A percentile compares a stretch with the other conserved stretches of the same genome.
Evolutionary conservation across 2,797 vertebrate genomes (phyloP).

Genomic region (Poeciliopsis paucimaculata): DNA sequence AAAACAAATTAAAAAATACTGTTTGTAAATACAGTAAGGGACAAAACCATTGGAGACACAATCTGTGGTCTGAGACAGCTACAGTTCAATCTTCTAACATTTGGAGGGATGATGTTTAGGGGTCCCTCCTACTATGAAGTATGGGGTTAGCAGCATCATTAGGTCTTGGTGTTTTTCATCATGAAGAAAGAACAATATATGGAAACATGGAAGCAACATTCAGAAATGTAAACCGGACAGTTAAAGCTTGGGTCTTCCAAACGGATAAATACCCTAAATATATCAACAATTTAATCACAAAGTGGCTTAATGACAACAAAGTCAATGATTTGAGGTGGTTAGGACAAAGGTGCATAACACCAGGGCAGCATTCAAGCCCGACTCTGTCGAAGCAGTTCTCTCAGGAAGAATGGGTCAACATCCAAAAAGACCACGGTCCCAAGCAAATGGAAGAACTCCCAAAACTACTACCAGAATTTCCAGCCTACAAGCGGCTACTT

Average conservation of each 20-base stretch:
- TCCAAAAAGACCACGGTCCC: not conserved
- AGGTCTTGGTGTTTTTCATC: not conserved
- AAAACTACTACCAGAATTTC: not conserved
- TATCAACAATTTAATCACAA: not conserved
- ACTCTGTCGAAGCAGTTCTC: not conserved
- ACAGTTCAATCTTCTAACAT: not conserved
- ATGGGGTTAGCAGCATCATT: not conserved
- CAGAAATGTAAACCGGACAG: not conserved
- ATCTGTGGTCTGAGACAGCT: not conserved
- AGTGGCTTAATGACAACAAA: not conserved
- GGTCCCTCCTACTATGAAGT: not conserved
- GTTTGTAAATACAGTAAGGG: not conserved
- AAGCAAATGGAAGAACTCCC: not conserved
- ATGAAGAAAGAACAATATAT: not conserved
- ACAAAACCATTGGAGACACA: not conserved
- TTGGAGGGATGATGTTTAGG: not conserved
- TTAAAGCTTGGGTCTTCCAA: not conserved
- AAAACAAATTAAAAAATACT: not conserved
- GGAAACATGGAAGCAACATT: not conserved
- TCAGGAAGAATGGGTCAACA: not conserved
- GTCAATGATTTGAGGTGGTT: not conserved
- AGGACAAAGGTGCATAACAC: not conserved
- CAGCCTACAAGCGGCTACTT: too few species aligned
- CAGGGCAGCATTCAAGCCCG: not conserved
- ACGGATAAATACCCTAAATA: not conserved